These are phyloP conservation scores for Hyles vespertilio DNA, from an alignment of 1,140 invertebrate species.

Conservation along the genomic window DNA sequence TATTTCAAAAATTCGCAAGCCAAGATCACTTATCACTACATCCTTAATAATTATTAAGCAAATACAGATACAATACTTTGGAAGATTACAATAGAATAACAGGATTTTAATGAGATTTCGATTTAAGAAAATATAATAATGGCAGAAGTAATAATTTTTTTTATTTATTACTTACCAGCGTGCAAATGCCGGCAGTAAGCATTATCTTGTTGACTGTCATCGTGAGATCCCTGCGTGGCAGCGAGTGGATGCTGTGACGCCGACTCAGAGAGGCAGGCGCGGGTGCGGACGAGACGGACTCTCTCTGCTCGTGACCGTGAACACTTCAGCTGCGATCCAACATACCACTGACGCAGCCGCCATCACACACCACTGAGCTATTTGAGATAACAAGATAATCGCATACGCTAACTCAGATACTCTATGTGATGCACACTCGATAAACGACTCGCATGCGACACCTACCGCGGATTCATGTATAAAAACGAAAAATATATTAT, in stretches of 20 bases:
- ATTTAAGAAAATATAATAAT: no score
- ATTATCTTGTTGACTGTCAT: conserved; percentile 28
- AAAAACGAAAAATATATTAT: no score
- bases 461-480: no score
- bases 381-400: conserved; percentile 9
- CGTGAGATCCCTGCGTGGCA: background rate
- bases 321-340: conserved; percentile 15
- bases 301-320: background rate
- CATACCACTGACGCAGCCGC: conserved; percentile 21
- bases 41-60: no score
- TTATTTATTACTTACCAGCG: conserved; percentile 24
- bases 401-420: background rate
- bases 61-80: no score
- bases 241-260: background rate
- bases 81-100: no score
- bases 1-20: no score
- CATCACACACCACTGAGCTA: background rate
- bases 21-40: no score
- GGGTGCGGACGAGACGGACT: no score
- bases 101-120: no score
- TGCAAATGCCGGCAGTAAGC: conserved; percentile 25
- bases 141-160: no score
- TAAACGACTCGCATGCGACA: no score
- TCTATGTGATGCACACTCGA: background rate
- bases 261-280: background rate